Evolutionary conservation across 2,888 invertebrate species (phyloP).

Genomic region (Ferrisia virgata): DNA sequence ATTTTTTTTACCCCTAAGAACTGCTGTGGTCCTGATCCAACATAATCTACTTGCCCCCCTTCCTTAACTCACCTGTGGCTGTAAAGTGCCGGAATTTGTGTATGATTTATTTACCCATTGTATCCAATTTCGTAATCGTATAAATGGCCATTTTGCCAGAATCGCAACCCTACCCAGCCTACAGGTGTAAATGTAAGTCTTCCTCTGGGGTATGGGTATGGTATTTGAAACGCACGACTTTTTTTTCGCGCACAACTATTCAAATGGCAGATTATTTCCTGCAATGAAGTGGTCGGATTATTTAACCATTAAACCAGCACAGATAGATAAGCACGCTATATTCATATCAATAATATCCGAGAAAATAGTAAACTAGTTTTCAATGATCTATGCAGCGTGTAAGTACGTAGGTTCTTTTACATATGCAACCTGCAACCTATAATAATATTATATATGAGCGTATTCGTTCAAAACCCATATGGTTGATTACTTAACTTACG

Average conservation of each 20-base stretch:
- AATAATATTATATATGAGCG: background rate
- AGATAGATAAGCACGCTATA: background rate
- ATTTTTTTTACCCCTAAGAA: too few species aligned
- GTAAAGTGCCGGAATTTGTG: background rate
- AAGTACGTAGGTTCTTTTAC: background rate
- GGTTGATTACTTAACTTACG: background rate
- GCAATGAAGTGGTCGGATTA: background rate
- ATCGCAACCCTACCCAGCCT: background rate
- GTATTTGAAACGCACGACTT: background rate
- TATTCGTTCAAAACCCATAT: background rate
- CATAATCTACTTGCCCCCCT: too few species aligned
- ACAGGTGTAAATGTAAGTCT: background rate
- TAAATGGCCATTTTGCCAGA: background rate
- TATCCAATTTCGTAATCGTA: background rate
- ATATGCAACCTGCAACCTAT: background rate
- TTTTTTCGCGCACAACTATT: background rate
- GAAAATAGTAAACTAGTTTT: background rate
- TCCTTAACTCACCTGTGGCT: background rate
- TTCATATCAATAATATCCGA: background rate
- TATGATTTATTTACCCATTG: background rate
- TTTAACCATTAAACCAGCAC: background rate
- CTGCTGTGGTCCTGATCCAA: too few species aligned
- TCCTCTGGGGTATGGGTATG: background rate
- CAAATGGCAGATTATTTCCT: background rate
- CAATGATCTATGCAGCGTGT: background rate